A percentile compares a stretch with the other conserved stretches of the same genome.
These are phyloP conservation scores for Odontomachus brunneus DNA, from an alignment of 1,140 invertebrate species.

Conservation along the genomic window DNA sequence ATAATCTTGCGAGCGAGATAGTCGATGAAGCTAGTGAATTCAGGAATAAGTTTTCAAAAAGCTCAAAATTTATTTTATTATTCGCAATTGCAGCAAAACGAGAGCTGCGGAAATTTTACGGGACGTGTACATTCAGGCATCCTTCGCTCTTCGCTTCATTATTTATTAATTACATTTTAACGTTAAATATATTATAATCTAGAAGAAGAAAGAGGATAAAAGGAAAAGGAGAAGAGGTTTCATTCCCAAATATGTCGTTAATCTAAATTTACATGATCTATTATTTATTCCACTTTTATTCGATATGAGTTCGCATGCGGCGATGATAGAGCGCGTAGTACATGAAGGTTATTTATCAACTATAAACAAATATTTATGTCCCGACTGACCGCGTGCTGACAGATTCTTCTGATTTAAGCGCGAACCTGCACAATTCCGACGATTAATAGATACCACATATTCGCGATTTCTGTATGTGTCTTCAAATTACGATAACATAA, in stretches of 20 bases:
- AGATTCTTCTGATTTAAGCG: conserved; percentile 8
- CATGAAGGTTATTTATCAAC: conserved; percentile 1
- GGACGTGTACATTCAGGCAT: no score
- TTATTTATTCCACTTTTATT: conserved; percentile 3
- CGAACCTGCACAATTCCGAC: background rate
- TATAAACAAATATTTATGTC: conserved; percentile 8
- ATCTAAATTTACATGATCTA: background rate
- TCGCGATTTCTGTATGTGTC: background rate
- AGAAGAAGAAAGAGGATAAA: conserved; percentile 1
- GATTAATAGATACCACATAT: conserved; percentile 17
- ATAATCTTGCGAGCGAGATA: conserved; percentile 12
- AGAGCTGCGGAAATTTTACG: no score
- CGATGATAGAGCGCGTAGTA: background rate
- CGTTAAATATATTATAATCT: conserved; percentile 66
- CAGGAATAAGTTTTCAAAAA: conserved; percentile 17
- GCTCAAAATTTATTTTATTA: no score
- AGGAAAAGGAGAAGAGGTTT: no score
- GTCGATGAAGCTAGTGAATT: background rate
- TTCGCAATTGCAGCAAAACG: no score
- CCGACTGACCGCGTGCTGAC: no score
- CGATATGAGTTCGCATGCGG: background rate
- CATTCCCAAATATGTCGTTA: background rate
- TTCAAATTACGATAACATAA: conserved; percentile 28
- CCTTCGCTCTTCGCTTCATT: conserved; percentile 63
- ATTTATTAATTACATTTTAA: conserved; percentile 80